Evolutionary conservation across 1,140 invertebrate species (phyloP), one percentile per base, ranked within the genome.

Genomic region (Probaryconus sp.): DNA sequence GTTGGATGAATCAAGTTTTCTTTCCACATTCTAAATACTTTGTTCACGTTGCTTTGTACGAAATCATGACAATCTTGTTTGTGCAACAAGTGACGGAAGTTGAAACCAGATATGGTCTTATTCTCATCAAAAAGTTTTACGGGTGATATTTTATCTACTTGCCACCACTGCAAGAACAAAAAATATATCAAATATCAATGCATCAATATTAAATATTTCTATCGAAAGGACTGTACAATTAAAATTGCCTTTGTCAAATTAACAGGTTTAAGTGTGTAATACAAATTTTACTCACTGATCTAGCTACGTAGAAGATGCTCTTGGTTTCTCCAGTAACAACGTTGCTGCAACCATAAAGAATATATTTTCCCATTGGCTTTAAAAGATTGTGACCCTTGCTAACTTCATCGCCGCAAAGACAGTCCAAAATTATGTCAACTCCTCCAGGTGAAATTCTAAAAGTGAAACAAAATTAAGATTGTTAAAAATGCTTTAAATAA

Each of bases 81-180:
- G 85, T 94, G 94, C 83, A 96, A 89, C 79, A 97, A 87, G 83
- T 95, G 93, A 33, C 95, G 92, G 67, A 96, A 89, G 88, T 96
- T 95, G 81, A 97, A 91, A 1, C 95, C 95, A 13, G 92, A 90
- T 33, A 97, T 88, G 35, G 90, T 92, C 87, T 95, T 95, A 88
- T 96, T 97, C 81, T 97, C 95, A 78, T 96, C 95, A 84, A 93
- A 96, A 64, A 97, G 86, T 86, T 96, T 96, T 74, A 96, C 91
- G 1, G 95, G 94, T 4, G 93, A 95, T 33, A 96, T 91, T 87
- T 96, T 96, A 84, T 96, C 95, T 11, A 95, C 94, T 89, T 95
- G 94, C 94, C 94, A 96, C 95, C 95, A 96, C 93, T 93, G n/a
- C n/a, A n/a, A n/a, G n/a, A n/a, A n/a, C n/a, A n/a, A n/a, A 81